A percentile compares a stretch with the other conserved stretches of the same genome.
phyloP scores from a whole-genome alignment of 2,888 invertebrate genomes.

The Drosophila percnosoma region DNA sequence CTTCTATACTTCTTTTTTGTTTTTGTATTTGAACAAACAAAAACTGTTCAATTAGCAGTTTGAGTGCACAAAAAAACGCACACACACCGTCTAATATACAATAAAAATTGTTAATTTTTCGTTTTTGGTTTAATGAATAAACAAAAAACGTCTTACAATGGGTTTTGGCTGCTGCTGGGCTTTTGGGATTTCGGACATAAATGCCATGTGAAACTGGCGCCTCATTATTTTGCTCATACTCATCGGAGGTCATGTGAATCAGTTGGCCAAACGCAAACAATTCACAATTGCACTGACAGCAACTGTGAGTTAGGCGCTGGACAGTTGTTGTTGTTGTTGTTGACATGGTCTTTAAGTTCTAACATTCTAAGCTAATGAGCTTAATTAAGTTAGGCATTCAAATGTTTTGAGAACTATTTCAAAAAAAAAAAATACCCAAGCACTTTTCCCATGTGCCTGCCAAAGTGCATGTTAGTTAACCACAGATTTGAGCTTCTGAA shows the following conservation, averaged over 20 bases:
- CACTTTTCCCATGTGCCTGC: neutral
- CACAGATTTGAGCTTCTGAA: neutral
- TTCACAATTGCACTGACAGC: constrained; percentile 15
- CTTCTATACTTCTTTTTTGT: constrained; percentile 10
- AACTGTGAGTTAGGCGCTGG: constrained; percentile 4
- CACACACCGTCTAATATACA: constrained; percentile 6
- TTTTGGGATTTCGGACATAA: constrained; percentile 21
- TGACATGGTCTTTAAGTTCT: neutral
- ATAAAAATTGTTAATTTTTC: constrained; percentile 14
- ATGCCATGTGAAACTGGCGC: constrained; percentile 26
- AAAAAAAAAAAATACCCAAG: neutral
- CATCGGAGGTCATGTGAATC: constrained; percentile 66
- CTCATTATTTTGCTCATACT: constrained; percentile 24
- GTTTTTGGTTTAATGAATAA: neutral
- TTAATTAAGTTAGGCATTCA: neutral
- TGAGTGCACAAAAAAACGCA: constrained; percentile 18
- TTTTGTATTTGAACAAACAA: constrained; percentile 54
- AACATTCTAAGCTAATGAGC: neutral
- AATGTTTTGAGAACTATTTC: constrained; percentile 1
- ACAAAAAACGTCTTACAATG: constrained; percentile 26
- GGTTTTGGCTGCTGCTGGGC: constrained; percentile 9
- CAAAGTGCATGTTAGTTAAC: neutral
- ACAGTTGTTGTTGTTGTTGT: neutral
- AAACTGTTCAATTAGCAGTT: constrained; percentile 69
- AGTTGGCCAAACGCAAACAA: constrained; percentile 42